These are phyloP conservation scores for Ooceraea biroi DNA, from an alignment of 1,140 invertebrate species.

Conservation along the genomic window DNA sequence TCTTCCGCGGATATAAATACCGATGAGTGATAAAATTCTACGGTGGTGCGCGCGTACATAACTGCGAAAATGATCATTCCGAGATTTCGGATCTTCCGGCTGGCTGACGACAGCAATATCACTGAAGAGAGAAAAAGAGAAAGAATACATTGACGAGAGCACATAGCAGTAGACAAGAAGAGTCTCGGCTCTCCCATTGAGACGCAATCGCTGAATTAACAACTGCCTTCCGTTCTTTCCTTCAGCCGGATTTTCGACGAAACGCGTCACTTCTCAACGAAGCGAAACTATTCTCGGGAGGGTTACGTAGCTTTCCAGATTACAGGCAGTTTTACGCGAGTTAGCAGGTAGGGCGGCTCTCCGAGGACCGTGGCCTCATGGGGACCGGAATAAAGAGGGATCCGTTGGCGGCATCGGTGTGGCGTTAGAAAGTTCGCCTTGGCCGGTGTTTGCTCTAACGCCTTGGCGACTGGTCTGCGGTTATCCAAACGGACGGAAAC, in stretches of 20 bases:
- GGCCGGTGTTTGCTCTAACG: slow-evolving; percentile 77
- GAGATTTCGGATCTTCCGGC: neutral
- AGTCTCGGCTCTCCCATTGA: neutral
- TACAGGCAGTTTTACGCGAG: slow-evolving; percentile 58
- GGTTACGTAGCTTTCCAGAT: slow-evolving; percentile 21
- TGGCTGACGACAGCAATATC: neutral
- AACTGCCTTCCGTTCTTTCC: neutral
- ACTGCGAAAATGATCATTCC: neutral
- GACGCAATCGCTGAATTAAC: slow-evolving; percentile 6
- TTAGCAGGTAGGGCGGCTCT: slow-evolving; percentile 61
- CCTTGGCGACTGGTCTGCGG: slow-evolving; percentile 72
- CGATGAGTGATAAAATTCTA: slow-evolving; percentile 4
- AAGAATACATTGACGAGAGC: neutral
- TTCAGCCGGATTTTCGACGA: neutral
- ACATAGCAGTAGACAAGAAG: neutral
- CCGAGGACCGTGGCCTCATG: slow-evolving; percentile 24
- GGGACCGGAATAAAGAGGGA: slow-evolving; percentile 29
- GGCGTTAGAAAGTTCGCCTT: slow-evolving; percentile 77
- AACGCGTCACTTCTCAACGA: neutral
- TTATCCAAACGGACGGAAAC: slow-evolving; percentile 74
- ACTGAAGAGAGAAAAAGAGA: too few relatives aligned
- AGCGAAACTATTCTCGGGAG: slow-evolving; percentile 8
- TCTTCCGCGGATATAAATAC: slow-evolving; percentile 47
- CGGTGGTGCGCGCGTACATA: neutral
- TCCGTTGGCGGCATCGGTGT: slow-evolving; percentile 47